Conservation (phyloP, 2,113 vertebrate genomes). For the Cyanistes caeruleus region DNA sequence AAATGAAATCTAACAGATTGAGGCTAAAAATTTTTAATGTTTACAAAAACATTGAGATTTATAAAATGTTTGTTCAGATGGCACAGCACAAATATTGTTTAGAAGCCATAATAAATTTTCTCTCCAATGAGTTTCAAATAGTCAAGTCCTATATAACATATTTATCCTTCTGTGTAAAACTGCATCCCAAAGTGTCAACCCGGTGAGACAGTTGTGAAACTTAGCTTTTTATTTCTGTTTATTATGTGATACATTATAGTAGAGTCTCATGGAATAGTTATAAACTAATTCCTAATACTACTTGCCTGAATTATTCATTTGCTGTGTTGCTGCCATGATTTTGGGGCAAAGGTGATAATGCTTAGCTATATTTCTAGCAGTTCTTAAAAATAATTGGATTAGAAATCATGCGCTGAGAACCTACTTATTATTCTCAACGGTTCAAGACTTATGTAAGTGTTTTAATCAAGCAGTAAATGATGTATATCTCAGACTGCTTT, state of each 20-base stretch:
- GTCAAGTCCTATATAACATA: neutral
- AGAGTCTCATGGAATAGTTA: neutral
- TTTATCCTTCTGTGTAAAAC: neutral
- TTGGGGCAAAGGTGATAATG: constrained; percentile 36
- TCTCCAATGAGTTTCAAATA: neutral
- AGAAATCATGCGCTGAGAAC: constrained; percentile 42
- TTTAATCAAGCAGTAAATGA: constrained; percentile 62
- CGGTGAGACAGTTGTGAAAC: neutral
- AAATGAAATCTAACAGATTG: neutral
- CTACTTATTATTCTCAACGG: constrained; percentile 50
- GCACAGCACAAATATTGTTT: neutral
- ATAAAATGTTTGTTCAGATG: neutral
- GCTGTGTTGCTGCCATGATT: constrained; percentile 7
- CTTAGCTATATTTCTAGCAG: constrained; percentile 15
- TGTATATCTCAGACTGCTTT: constrained; percentile 24
- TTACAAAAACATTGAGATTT: neutral
- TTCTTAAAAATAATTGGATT: constrained; percentile 64
- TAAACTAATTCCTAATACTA: constrained; percentile 12
- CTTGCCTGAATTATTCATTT: constrained; percentile 55
- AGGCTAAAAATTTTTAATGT: neutral
- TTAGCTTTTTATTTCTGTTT: neutral
- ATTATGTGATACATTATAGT: neutral
- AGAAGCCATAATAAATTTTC: neutral
- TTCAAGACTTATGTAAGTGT: constrained; percentile 42
- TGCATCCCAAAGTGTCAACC: neutral